Conservation (phyloP, 2,113 vertebrate species). For the Calidris pugnax region DNA sequence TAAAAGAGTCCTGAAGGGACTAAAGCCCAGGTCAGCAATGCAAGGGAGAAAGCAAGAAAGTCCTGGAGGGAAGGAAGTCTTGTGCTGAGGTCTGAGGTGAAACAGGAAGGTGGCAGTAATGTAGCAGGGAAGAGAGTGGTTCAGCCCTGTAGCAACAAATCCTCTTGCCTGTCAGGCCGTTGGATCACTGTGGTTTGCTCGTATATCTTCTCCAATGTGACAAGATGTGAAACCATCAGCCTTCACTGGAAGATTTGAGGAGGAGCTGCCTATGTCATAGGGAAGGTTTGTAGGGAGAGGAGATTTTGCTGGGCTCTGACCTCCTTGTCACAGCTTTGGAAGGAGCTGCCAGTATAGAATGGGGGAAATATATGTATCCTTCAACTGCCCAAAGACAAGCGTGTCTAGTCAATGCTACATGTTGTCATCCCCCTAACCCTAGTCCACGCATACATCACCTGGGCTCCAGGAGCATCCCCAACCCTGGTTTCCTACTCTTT, state of each 20-base stretch:
- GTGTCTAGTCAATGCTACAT: neutral
- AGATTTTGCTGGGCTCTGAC: neutral
- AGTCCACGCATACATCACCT: neutral
- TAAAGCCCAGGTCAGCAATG: neutral
- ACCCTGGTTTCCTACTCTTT: neutral
- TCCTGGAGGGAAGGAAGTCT: neutral
- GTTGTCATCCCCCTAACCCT: neutral
- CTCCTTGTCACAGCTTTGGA: neutral
- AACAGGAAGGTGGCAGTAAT: neutral
- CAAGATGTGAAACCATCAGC: neutral
- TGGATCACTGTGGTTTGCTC: neutral
- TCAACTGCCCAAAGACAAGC: neutral
- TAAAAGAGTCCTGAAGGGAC: neutral
- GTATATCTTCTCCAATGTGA: fast-evolving
- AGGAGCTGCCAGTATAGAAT: neutral
- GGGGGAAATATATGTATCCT: neutral
- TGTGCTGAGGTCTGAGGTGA: neutral
- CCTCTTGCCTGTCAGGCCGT: fast-evolving
- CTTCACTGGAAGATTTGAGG: neutral
- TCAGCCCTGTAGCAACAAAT: neutral
- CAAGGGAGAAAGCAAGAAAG: neutral
- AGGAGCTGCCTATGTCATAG: neutral
- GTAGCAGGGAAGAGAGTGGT: neutral
- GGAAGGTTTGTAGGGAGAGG: neutral
- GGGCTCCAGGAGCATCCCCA: neutral